A percentile compares a stretch with the other conserved stretches of the same genome.
Evolutionary conservation across 2,888 invertebrate genomes (phyloP).

Genomic region (Phyto melanocephala): DNA sequence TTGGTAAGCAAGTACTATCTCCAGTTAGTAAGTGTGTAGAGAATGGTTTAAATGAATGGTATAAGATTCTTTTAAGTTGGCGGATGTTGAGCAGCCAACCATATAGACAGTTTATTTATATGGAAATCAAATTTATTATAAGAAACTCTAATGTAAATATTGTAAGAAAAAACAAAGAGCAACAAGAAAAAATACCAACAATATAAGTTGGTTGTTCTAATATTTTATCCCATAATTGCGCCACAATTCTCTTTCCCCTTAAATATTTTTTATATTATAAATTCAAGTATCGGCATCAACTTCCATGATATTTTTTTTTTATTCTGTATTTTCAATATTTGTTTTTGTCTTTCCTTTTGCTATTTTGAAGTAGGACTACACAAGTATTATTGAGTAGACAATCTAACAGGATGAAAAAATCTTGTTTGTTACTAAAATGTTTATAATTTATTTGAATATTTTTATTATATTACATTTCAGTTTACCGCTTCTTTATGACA

Average conservation of each 20-base stretch:
- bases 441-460: constrained; percentile 41
- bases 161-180: not conserved
- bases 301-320: constrained; percentile 17
- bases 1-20: constrained; percentile 12
- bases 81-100: constrained; percentile 64
- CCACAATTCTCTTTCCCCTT: not conserved
- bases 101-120: constrained; percentile 62
- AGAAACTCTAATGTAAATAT: constrained; percentile 57
- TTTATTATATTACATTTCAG: not conserved
- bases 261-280: not conserved
- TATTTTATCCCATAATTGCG: not conserved
- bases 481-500: constrained; percentile 7
- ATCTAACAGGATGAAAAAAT: constrained; percentile 57
- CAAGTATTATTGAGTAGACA: constrained; percentile 56
- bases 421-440: constrained; percentile 47
- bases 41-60: not conserved
- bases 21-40: constrained; percentile 1
- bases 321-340: not conserved
- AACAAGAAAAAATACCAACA: not conserved
- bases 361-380: not conserved
- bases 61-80: constrained; percentile 60
- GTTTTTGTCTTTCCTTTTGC: not conserved
- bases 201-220: not conserved
- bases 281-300: constrained; percentile 51
- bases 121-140: constrained; percentile 65